These are phyloP conservation scores for Trisateles emortualis DNA, from an alignment of 2,888 invertebrate species.

Conservation along the genomic window DNA sequence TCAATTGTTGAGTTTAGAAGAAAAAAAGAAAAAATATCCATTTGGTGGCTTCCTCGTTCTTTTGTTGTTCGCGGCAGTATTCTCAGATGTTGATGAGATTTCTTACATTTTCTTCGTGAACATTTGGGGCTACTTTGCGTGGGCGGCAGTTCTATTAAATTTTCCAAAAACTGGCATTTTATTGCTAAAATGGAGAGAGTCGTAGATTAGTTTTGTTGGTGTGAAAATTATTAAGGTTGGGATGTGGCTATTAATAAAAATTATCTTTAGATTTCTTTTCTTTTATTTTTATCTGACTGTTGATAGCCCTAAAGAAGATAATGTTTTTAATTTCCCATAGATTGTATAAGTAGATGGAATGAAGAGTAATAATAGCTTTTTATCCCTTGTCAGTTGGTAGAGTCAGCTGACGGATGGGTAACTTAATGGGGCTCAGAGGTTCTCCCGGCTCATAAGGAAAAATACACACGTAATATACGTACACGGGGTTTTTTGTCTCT, in stretches of 20 bases:
- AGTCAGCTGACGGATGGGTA: slow-evolving; percentile 40
- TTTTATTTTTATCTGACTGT: slow-evolving; percentile 1
- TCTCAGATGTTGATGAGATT: slow-evolving; percentile 58
- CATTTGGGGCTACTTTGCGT: slow-evolving; percentile 32
- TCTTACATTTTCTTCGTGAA: slow-evolving; percentile 48
- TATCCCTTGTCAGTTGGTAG: slow-evolving; percentile 35
- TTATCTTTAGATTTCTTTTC: slow-evolving; percentile 6
- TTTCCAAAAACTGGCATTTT: slow-evolving; percentile 43
- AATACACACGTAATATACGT: slow-evolving; percentile 19
- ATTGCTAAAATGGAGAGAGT: slow-evolving; percentile 36
- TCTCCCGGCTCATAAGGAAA: slow-evolving; percentile 28
- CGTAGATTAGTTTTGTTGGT: slow-evolving; percentile 48
- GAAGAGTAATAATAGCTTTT: slow-evolving; percentile 39
- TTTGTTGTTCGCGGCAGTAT: slow-evolving; percentile 55
- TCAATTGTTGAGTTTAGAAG: slow-evolving; percentile 78
- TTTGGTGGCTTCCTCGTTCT: slow-evolving; percentile 62
- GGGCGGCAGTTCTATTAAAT: slow-evolving; percentile 37
- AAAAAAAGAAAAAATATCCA: slow-evolving; percentile 67
- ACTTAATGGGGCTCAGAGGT: slow-evolving; percentile 30
- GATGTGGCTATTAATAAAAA: slow-evolving; percentile 37
- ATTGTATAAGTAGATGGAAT: slow-evolving; percentile 12
- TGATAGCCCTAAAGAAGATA: no score
- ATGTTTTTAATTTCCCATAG: slow-evolving; percentile 17
- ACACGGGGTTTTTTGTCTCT: slow-evolving; percentile 9
- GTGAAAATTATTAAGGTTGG: slow-evolving; percentile 40